These are phyloP conservation scores for Marisa cornuarietis DNA, from an alignment of 1,140 invertebrate genomes.

Conservation along the genomic window DNA sequence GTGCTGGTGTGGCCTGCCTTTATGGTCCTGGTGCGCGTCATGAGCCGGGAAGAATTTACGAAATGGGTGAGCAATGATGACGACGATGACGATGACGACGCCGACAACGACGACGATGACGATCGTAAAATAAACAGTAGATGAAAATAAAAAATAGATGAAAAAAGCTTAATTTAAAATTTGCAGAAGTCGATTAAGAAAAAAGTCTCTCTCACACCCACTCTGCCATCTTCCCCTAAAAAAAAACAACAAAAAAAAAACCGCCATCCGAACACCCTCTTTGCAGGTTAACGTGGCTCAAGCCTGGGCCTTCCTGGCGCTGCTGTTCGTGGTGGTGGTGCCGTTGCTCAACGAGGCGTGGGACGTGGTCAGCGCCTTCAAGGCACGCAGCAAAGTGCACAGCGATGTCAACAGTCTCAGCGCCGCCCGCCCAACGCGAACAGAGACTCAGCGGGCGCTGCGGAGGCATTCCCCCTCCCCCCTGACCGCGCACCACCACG, in stretches of 20 bases:
- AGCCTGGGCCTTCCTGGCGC: slow-evolving; percentile 49
- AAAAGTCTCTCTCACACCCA: neutral
- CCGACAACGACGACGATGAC: too few relatives aligned
- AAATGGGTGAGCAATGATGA: slow-evolving; percentile 46
- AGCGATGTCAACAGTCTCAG: neutral
- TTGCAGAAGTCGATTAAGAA: neutral
- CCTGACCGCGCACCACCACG: neutral
- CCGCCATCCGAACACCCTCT: slow-evolving; percentile 18
- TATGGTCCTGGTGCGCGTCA: slow-evolving; percentile 43
- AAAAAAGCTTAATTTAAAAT: neutral
- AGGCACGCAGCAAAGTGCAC: slow-evolving; percentile 16
- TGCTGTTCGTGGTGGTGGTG: slow-evolving; percentile 48
- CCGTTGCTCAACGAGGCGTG: slow-evolving; percentile 51
- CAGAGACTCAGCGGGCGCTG: neutral
- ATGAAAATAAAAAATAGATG: too few relatives aligned
- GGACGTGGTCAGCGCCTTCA: slow-evolving; percentile 34
- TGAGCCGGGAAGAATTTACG: slow-evolving; percentile 45
- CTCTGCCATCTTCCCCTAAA: too few relatives aligned
- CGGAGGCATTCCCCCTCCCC: neutral
- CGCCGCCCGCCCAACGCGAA: neutral
- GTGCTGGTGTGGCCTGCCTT: slow-evolving; percentile 57
- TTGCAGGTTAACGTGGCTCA: slow-evolving; percentile 48
- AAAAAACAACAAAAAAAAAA: too few relatives aligned
- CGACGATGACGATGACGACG: neutral
- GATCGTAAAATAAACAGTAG: too few relatives aligned